Base-by-base conservation (phyloP, 1,140 invertebrate genomes). In the Heliothis subflexa region DNA sequence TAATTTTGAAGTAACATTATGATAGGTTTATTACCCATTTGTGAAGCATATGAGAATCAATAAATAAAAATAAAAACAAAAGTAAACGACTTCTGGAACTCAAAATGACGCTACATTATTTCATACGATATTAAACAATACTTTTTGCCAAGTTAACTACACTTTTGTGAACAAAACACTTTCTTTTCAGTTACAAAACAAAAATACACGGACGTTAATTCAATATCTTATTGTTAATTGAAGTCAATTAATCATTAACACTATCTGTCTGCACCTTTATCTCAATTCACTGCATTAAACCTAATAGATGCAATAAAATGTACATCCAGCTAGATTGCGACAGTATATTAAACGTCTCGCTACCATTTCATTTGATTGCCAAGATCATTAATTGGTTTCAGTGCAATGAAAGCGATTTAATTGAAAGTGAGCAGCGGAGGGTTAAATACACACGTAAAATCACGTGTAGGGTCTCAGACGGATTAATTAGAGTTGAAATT, bases 331-430 rank as follows among this genome's bases (percentile, higher is more conserved):
- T 5, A 45, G 28, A 59, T 73, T 57, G 52, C 28, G 16, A 16
- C 45, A 18, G 18, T n/a, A 33, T 55, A 50, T 49, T 59, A 59
- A 74, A 61, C 49, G 55, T 61, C n/a, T 18, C n/a, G 7, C 55
- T 13, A 61, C n/a, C 40, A 61, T 47, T 18, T 11, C 40, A 52
- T 71, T 71, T 49, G 25, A 52, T 71, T 54, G 25, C 25, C 14
- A 70, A 70, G 47, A 25, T 18, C 47, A 74, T 74, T 74, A 61
- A 74, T 74, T 74, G 71, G 55, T 59, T 73, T 59, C 33, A 70
- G 47, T 64, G 61, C 64, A 68, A 25, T 57, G 28, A 45, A 72
- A 72, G 25, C 54, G 4, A 59, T 59, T 73, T 21, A 57, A 73
- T 73, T 73, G 70, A 47, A 47, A 45, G 45, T 66, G 49, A 52